Evolutionary conservation across 1,140 invertebrate species (phyloP).

Genomic region (Magallana angulata): DNA sequence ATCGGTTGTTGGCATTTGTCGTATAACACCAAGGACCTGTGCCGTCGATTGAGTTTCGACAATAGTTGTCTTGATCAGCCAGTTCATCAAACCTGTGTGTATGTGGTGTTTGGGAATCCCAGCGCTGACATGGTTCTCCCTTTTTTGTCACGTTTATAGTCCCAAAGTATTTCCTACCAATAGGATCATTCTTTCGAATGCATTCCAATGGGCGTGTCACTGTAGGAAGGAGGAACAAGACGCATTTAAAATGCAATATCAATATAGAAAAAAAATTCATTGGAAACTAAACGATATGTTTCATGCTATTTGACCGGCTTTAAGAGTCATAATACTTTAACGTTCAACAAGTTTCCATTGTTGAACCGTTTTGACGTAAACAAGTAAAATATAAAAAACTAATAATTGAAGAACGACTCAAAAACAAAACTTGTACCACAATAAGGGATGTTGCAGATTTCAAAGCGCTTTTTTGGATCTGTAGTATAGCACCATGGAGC

Average conservation of each 20-base stretch:
- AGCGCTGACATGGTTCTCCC: conserved; percentile 53
- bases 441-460: conserved; percentile 30
- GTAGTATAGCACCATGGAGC: conserved; percentile 50
- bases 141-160: neutral
- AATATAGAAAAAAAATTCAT: too few relatives aligned
- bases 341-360: too few relatives aligned
- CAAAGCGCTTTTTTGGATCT: neutral
- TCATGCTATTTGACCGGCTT: too few relatives aligned
- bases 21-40: conserved; percentile 50
- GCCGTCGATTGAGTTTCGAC: conserved; percentile 33
- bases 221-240: neutral
- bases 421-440: conserved; percentile 27
- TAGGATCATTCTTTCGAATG: neutral
- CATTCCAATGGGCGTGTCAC: neutral
- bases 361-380: too few relatives aligned
- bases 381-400: too few relatives aligned
- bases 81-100: conserved; percentile 14
- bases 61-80: conserved; percentile 35
- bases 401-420: neutral
- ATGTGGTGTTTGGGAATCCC: conserved; percentile 40
- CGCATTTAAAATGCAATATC: too few relatives aligned
- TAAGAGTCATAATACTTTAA: too few relatives aligned
- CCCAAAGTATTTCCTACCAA: neutral
- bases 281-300: too few relatives aligned
- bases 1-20: conserved; percentile 37